Evolutionary conservation across 2,888 invertebrate species (phyloP).

Genomic region (Trypoxylon attenuatum): DNA sequence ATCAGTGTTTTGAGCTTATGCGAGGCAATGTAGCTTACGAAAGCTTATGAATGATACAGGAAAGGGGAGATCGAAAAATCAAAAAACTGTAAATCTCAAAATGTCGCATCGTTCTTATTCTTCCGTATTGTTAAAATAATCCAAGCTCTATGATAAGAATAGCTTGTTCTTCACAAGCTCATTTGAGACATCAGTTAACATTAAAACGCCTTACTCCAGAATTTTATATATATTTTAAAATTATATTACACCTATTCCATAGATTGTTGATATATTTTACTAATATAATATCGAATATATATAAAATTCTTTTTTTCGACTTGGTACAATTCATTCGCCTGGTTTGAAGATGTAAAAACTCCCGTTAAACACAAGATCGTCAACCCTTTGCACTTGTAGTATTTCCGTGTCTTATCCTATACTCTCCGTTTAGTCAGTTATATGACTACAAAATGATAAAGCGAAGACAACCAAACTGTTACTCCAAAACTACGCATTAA

Average conservation of each 20-base stretch:
- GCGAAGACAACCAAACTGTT: no score
- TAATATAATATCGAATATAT: not conserved
- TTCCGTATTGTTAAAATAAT: constrained; percentile 39
- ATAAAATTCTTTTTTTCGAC: not conserved
- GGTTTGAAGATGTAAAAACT: not conserved
- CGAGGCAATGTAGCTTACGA: no score
- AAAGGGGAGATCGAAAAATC: no score
- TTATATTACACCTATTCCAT: not conserved
- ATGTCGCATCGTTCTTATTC: not conserved
- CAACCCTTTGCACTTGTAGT: not conserved
- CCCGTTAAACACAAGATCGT: not conserved
- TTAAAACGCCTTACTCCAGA: not conserved
- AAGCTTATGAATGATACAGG: no score
- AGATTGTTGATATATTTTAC: not conserved
- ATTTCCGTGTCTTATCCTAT: not conserved
- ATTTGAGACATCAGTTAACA: not conserved
- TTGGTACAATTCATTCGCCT: not conserved
- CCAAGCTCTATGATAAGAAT: constrained; percentile 60
- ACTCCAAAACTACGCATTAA: no score
- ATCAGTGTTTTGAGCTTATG: no score
- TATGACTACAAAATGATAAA: no score
- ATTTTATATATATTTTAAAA: not conserved
- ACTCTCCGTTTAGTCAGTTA: no score
- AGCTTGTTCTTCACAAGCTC: constrained; percentile 1
- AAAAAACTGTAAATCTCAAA: not conserved